Base-by-base conservation (phyloP, 2,113 vertebrate genomes). In the Campylomormyrus numenius region DNA sequence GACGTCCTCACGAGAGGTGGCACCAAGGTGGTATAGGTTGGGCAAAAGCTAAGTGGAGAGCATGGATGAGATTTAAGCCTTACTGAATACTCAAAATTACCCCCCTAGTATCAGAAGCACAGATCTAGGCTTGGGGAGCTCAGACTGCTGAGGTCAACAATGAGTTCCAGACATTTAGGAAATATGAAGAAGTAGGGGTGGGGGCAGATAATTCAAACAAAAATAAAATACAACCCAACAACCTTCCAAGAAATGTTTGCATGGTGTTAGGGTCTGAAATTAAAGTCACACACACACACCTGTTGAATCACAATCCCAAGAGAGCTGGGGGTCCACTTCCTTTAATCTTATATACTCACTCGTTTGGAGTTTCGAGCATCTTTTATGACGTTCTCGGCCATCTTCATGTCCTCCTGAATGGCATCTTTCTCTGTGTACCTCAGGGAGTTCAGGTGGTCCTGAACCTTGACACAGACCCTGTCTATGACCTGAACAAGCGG, bases 371-470 rank as follows among this genome's bases (percentile, higher is more conserved):
- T 99, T 88, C 97, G 97, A 0, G 98, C 98, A 48, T 99, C 98
- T 49, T 96, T 95, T 96, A 99, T 97, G 21, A 99, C 95, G 92
- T 95, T 96, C 91, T 98, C 97, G 0, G 98, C 97, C 66, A 93
- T 93, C 91, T 95, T 98, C 92, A 99, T 94, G 91, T 99, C 98
- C 83, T 98, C 97, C 92, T 97, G 97, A 42, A 99, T 91, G 5
- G 93, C 90, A 27, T 93, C 95, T 45, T 93, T 94, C 48, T 95
- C 96, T 13, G 95, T 96, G 91, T 96, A 98, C 89, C 95, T 94
- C 90, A 99, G 95, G 0, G 98, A 99, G 96, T 99, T 99, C 88
- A 99, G 96, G 90, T 99, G 98, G 91, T 99, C 98, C 95, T 99
- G 98, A 19, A 99, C 97, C 95, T 97, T 98, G 31, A 99, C 98